Evolutionary conservation across 2,113 vertebrate species (phyloP).

Genomic region (Sebastes fasciatus): DNA sequence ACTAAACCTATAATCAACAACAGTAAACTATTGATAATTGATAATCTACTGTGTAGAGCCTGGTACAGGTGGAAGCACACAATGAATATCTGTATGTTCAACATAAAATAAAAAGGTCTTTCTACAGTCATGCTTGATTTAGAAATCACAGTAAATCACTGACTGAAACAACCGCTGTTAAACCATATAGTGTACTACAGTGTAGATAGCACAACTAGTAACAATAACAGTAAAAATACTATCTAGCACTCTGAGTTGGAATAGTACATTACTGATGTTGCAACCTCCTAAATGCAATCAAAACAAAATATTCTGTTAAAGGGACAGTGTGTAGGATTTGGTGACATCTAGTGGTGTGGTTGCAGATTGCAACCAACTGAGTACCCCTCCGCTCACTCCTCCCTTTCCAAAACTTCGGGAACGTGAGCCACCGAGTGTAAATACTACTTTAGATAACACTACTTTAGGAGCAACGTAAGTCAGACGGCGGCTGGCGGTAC

Average conservation of each 20-base stretch:
- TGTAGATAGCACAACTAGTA: conserved; percentile 54
- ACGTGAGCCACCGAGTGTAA: too few species aligned
- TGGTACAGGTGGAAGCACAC: conserved; percentile 55
- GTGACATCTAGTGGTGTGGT: too few species aligned
- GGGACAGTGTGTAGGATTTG: too few species aligned
- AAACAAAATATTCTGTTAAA: conserved; percentile 24
- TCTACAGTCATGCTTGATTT: conserved; percentile 56
- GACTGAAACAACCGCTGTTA: conserved; percentile 47
- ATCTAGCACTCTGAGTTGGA: conserved; percentile 44
- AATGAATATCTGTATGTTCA: conserved; percentile 44
- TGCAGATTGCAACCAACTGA: too few species aligned
- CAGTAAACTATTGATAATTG: conserved; percentile 50
- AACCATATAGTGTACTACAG: conserved; percentile 43
- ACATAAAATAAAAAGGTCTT: conserved; percentile 14
- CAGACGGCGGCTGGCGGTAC: too few species aligned
- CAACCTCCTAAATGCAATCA: conserved; percentile 24
- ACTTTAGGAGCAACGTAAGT: too few species aligned
- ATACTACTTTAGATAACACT: too few species aligned
- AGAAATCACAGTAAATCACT: conserved; percentile 57
- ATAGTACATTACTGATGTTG: conserved; percentile 52
- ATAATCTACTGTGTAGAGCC: conserved; percentile 36
- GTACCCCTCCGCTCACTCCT: too few species aligned
- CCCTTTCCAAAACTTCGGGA: too few species aligned
- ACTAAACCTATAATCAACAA: conserved; percentile 49
- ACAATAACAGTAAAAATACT: conserved; percentile 41